Conservation (phyloP, 2,797 vertebrate genomes). For the Denticeps clupeoides region DNA sequence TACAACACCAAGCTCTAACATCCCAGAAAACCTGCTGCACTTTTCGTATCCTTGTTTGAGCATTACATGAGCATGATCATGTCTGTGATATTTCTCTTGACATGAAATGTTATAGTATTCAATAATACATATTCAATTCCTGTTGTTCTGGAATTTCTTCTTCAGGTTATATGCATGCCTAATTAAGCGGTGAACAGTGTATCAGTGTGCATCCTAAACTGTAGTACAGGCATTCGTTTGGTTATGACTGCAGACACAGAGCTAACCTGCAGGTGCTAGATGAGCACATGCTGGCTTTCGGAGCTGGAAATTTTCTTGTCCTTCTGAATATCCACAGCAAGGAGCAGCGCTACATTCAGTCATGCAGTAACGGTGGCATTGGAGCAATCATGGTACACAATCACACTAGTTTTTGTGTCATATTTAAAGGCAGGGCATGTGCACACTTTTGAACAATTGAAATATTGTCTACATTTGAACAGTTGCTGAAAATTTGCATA, state of each 20-base stretch:
- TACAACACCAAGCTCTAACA: constrained; percentile 54
- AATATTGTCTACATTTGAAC: too few relatives aligned
- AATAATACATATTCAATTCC: too few relatives aligned
- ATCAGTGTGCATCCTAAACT: constrained; percentile 29
- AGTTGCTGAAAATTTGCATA: too few relatives aligned
- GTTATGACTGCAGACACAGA: constrained; percentile 74
- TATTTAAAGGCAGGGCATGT: too few relatives aligned
- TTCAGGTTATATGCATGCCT: too few relatives aligned
- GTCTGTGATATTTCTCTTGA: neutral
- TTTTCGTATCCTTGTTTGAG: constrained; percentile 72
- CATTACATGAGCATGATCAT: neutral
- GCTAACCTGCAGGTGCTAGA: constrained; percentile 78
- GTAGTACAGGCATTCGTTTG: constrained; percentile 74
- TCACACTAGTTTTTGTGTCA: too few relatives aligned
- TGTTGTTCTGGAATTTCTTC: too few relatives aligned
- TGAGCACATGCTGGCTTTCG: constrained; percentile 59
- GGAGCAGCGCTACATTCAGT: constrained; percentile 68
- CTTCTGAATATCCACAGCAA: constrained; percentile 63
- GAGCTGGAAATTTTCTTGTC: constrained; percentile 78
- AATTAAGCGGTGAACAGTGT: too few relatives aligned
- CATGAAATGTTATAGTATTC: too few relatives aligned
- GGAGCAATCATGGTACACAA: constrained; percentile 76
- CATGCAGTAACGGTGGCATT: constrained; percentile 71
- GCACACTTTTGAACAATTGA: too few relatives aligned
- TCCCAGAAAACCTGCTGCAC: constrained; percentile 67